A percentile compares a stretch with the other conserved stretches of the same genome.
Conservation (phyloP, 2,113 vertebrate species). For the Enhydra lutris region DNA sequence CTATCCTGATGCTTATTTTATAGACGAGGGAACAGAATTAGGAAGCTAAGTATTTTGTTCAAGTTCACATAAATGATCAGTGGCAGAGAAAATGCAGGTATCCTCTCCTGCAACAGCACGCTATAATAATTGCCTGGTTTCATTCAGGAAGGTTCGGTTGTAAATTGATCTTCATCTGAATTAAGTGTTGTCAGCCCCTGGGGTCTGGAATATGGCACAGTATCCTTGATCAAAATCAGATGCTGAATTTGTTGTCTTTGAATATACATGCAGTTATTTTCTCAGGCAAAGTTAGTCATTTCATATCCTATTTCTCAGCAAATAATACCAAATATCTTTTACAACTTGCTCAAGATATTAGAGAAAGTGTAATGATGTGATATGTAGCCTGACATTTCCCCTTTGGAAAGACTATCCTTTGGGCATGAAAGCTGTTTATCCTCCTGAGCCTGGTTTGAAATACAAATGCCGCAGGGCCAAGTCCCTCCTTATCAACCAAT, state of each 20-base stretch:
- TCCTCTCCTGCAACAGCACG: neutral
- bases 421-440: slow-evolving; percentile 13
- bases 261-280: neutral
- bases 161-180: neutral
- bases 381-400: slow-evolving; percentile 23
- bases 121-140: neutral
- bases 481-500: neutral
- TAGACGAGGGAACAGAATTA: neutral
- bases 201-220: neutral
- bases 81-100: neutral
- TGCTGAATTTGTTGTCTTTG: neutral
- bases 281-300: neutral
- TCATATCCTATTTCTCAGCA: neutral
- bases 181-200: neutral
- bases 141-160: neutral
- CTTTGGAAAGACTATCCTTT: slow-evolving; percentile 15
- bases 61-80: neutral
- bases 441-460: slow-evolving; percentile 24
- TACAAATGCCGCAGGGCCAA: neutral
- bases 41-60: neutral
- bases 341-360: neutral
- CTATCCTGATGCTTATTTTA: neutral
- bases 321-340: neutral
- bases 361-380: neutral
- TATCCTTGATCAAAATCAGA: neutral